Conservation (phyloP, 2,113 vertebrate genomes). For the Syrrhaptes paradoxus region DNA sequence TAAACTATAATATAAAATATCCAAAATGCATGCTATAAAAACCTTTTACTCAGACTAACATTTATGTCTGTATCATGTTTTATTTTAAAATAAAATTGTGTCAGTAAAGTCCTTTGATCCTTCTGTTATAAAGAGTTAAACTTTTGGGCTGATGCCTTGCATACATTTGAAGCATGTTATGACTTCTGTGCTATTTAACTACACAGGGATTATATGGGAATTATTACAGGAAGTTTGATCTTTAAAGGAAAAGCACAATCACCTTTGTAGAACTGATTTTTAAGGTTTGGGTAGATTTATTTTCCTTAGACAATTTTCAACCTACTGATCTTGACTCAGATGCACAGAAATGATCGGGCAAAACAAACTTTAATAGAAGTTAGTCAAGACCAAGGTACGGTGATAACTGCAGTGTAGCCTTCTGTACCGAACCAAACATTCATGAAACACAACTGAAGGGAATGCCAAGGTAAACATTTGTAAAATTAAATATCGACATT, state of each 20-base stretch:
- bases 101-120: slow-evolving; percentile 42
- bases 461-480: not conserved
- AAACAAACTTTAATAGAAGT: not conserved
- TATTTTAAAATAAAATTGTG: slow-evolving; percentile 42
- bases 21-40: not conserved
- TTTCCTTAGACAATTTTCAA: not conserved
- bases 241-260: slow-evolving; percentile 32
- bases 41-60: not conserved
- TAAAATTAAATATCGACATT: not conserved
- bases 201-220: slow-evolving; percentile 44
- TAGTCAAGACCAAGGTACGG: not conserved
- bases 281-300: not conserved
- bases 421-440: not conserved
- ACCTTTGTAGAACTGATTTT: slow-evolving; percentile 11
- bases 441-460: not conserved
- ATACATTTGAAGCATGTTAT: slow-evolving; percentile 44
- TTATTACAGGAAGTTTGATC: slow-evolving; percentile 61
- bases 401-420: not conserved
- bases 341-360: not conserved
- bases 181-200: slow-evolving; percentile 5
- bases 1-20: slow-evolving; percentile 3
- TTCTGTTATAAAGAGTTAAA: slow-evolving; percentile 30
- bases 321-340: not conserved
- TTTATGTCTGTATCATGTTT: slow-evolving; percentile 43
- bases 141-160: not conserved